Conservation (phyloP, 1,140 invertebrate species). For the Drosophila rhopaloa region DNA sequence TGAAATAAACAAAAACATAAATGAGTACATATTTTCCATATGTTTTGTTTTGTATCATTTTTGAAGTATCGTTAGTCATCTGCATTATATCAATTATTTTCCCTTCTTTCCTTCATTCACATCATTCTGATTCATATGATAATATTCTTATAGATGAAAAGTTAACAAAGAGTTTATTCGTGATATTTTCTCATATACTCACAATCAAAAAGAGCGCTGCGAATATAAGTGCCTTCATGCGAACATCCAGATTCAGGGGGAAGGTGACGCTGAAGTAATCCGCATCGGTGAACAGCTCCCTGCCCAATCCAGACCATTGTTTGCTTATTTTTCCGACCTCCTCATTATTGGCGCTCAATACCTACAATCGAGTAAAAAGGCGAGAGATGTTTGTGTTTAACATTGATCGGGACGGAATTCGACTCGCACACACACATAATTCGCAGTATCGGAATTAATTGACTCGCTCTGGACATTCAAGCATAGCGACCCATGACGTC, state of each 20-base stretch:
- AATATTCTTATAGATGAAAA: too few species aligned
- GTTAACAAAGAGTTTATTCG: not conserved
- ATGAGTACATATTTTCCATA: not conserved
- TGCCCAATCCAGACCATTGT: slow-evolving; percentile 63
- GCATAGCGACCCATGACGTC: slow-evolving; percentile 59
- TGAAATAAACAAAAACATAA: slow-evolving; percentile 21
- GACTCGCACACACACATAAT: slow-evolving; percentile 14
- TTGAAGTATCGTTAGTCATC: too few species aligned
- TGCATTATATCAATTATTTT: too few species aligned
- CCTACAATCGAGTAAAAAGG: slow-evolving; percentile 32
- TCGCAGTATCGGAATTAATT: slow-evolving; percentile 45
- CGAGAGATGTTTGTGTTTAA: slow-evolving; percentile 22
- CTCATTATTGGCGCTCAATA: slow-evolving; percentile 66
- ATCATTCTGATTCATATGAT: too few species aligned
- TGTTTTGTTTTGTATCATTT: too few species aligned
- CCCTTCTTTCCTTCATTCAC: too few species aligned
- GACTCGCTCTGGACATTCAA: slow-evolving; percentile 49
- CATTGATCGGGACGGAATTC: slow-evolving; percentile 27
- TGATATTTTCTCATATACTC: slow-evolving; percentile 19
- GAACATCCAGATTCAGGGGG: slow-evolving; percentile 67
- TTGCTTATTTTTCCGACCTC: slow-evolving; percentile 70
- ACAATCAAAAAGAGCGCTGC: slow-evolving; percentile 68
- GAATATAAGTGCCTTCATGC: slow-evolving; percentile 68
- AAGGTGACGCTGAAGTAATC: slow-evolving; percentile 69
- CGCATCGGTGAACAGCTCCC: slow-evolving; percentile 71